Base-by-base conservation (phyloP, 2,113 vertebrate species). In the Nanorana parkeri region DNA sequence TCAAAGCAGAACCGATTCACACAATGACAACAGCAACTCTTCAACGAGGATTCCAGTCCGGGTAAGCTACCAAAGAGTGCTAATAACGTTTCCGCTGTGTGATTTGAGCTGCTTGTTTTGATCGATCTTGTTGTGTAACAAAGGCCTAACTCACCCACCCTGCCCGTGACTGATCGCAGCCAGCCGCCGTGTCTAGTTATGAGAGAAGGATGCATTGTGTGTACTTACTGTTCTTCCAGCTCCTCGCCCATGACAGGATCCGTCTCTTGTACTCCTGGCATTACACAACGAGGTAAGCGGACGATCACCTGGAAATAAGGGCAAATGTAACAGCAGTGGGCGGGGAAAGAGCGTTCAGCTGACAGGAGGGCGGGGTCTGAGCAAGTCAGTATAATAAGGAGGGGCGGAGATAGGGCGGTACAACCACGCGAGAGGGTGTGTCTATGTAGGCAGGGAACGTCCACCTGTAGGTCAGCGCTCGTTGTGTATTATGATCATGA, bases 141-240 rank as follows among this genome's bases (percentile, higher is more conserved):
- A 63, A 83, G 80, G 77, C 83, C 85, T 85, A 13, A 4, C 24
- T 23, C 2, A 10, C 2, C 19, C 36, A 17, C 7, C 61, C 61
- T 64, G 61, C 26, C 5, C 16, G 13, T 64, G 26, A 64, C 4
- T 17, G 4, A 64, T 4, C n/a, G n/a, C n/a, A n/a, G 13, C 6
- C 63, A 17, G 13, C 5, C 16, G 24, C 17, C 17, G 2, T 15
- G 10, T 10, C 4, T 29, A 7, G 2, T 19, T 24, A 3, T 28
- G 16, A 3, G 6, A 60, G 3, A 60, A 60, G 56, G 3, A 2
- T 13, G 5, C 17, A 28, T 75, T 64, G 23, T 0, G n/a, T 8
- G 1, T 65, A 90, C 91, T 91, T 86, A 92, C 91, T 87, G 86
- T 84, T 87, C 87, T 85, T 92, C 89, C 86, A 91, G 85, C 78